A percentile compares a stretch with the other conserved stretches of the same genome.
Evolutionary conservation across 2,888 invertebrate species (phyloP).

Genomic region (Spialia ferax): DNA sequence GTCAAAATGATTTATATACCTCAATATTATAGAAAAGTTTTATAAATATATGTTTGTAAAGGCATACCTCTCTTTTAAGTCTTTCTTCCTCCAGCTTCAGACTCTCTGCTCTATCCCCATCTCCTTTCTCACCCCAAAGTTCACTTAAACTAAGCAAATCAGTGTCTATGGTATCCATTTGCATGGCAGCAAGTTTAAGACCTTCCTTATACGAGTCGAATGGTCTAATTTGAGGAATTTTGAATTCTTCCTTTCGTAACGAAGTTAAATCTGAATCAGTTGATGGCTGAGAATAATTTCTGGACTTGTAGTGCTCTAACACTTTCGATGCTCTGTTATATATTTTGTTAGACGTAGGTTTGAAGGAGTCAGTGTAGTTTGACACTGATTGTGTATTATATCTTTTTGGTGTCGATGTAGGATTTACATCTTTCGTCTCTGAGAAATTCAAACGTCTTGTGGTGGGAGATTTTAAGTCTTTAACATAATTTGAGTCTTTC

Average conservation of each 20-base stretch:
- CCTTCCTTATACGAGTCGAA: constrained; percentile 61
- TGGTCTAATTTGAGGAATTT: constrained; percentile 77
- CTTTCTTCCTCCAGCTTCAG: constrained; percentile 91
- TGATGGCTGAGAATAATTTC: constrained; percentile 61
- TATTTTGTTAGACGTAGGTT: constrained; percentile 77
- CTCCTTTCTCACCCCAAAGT: constrained; percentile 87
- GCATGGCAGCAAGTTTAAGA: constrained; percentile 54
- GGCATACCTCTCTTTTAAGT: constrained; percentile 90
- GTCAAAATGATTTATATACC: no score
- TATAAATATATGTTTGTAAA: no score
- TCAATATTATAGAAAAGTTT: no score
- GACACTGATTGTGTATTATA: constrained; percentile 49
- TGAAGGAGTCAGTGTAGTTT: constrained; percentile 62
- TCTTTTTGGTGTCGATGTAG: constrained; percentile 77
- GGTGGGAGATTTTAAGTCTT: constrained; percentile 63
- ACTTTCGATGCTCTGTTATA: constrained; percentile 77
- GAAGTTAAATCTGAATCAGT: constrained; percentile 59
- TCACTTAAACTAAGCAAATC: constrained; percentile 87
- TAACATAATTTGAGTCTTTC: no score
- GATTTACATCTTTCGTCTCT: constrained; percentile 72
- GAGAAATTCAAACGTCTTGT: constrained; percentile 70
- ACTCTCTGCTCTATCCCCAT: constrained; percentile 63
- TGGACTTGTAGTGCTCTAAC: constrained; percentile 75
- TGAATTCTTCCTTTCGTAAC: constrained; percentile 69
- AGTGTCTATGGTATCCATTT: constrained; percentile 74